phyloP scores from a whole-genome alignment of 1,140 invertebrate species.

The Callitettix versicolor region DNA sequence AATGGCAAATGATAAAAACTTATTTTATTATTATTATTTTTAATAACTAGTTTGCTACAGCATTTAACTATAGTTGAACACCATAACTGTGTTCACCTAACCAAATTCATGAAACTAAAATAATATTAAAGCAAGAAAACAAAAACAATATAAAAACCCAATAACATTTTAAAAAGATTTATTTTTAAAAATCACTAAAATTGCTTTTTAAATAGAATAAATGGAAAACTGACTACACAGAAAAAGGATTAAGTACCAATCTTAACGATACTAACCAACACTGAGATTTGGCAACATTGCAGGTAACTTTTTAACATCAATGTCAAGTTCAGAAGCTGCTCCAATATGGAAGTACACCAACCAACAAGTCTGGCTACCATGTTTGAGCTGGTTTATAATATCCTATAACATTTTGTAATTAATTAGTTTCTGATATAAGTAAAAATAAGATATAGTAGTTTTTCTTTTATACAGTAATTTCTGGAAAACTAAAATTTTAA shows the following conservation, averaged over 20 bases:
- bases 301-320: slow-evolving; percentile 48
- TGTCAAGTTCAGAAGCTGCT: slow-evolving; percentile 38
- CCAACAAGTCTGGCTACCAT: slow-evolving; percentile 40
- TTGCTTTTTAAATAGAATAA: neutral
- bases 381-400: slow-evolving; percentile 32
- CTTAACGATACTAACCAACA: slow-evolving; percentile 39
- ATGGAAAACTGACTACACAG: too few relatives aligned
- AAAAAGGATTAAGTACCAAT: too few relatives aligned
- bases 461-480: neutral
- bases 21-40: too few relatives aligned
- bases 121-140: too few relatives aligned
- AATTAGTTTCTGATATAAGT: neutral
- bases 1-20: too few relatives aligned
- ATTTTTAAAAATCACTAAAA: neutral
- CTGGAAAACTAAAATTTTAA: neutral
- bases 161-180: neutral
- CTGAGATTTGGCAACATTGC: slow-evolving; percentile 45
- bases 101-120: too few relatives aligned
- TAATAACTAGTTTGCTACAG: too few relatives aligned
- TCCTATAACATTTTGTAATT: slow-evolving; percentile 35
- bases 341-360: slow-evolving; percentile 54
- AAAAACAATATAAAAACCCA: too few relatives aligned
- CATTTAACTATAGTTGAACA: too few relatives aligned
- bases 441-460: neutral
- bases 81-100: too few relatives aligned